Percentiles rank a stretch among this genome's conserved stretches.
These are phyloP conservation scores for Geococcyx californianus DNA, from an alignment of 2,113 vertebrate species.

Conservation along the genomic window DNA sequence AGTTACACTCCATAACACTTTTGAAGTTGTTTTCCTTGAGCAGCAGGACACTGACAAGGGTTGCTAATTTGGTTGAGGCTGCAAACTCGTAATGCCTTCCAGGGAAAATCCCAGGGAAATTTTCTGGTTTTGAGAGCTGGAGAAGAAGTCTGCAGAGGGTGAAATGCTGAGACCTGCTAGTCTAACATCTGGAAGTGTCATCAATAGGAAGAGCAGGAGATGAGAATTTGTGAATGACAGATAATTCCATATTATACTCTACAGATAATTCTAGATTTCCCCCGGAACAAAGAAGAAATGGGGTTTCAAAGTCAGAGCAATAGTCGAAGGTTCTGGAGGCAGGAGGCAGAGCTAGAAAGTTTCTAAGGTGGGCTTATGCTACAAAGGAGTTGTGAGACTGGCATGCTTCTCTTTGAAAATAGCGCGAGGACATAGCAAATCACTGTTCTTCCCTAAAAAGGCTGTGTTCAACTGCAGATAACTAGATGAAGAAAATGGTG, in stretches of 20 bases:
- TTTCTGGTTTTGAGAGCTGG: slow-evolving; percentile 9
- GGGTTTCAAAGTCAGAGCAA: not conserved
- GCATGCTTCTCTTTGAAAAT: not conserved
- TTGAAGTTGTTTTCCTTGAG: not conserved
- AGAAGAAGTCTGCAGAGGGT: not conserved
- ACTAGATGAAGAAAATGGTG: not conserved
- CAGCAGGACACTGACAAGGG: not conserved
- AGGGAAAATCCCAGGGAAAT: slow-evolving; percentile 31
- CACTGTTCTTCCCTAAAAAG: not conserved
- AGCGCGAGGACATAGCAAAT: not conserved
- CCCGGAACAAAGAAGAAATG: not conserved
- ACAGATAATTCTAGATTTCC: not conserved
- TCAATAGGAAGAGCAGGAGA: not conserved
- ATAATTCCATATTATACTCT: not conserved
- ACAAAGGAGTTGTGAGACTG: not conserved
- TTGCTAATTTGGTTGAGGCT: not conserved
- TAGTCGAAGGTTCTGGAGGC: not conserved
- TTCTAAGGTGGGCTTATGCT: not conserved
- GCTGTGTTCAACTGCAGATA: not conserved
- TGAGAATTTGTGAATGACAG: not conserved
- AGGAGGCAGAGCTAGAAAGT: not conserved
- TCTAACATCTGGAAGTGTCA: not conserved
- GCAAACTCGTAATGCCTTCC: slow-evolving; percentile 1
- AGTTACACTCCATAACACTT: not conserved
- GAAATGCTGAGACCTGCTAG: not conserved